Percentiles rank a stretch among this genome's conserved stretches.
phyloP scores from a whole-genome alignment of 2,797 vertebrate genomes.

The Notolepis coatsorum region DNA sequence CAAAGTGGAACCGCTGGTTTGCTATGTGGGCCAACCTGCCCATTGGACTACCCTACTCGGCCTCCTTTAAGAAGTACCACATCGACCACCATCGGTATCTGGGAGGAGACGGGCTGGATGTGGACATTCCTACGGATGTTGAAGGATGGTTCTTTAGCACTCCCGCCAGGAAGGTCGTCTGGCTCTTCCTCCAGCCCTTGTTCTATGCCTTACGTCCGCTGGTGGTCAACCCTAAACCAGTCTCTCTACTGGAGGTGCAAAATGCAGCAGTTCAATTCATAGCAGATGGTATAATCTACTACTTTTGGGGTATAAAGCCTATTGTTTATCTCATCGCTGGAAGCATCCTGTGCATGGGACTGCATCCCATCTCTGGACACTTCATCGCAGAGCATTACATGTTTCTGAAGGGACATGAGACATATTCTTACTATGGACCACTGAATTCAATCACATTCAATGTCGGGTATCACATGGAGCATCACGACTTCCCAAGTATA shows the following conservation, averaged over 20 bases:
- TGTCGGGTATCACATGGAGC: constrained; percentile 97
- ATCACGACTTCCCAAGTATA: constrained; percentile 98
- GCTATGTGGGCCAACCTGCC: constrained; percentile 97
- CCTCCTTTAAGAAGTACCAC: constrained; percentile 98
- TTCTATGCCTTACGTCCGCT: constrained; percentile 92
- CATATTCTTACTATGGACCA: constrained; percentile 96
- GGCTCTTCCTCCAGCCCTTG: constrained; percentile 92
- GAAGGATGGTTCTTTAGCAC: constrained; percentile 98
- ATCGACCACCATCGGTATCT: constrained; percentile 98
- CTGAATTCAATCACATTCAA: constrained; percentile 97
- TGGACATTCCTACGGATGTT: constrained; percentile 91
- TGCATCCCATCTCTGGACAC: constrained; percentile 97
- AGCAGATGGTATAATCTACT: constrained; percentile 81
- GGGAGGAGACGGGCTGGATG: constrained; percentile 90
- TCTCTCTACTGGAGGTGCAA: constrained; percentile 88
- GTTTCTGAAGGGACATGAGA: constrained; percentile 96
- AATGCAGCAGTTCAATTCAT: constrained; percentile 87
- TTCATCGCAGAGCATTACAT: constrained; percentile 99
- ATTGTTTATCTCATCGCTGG: constrained; percentile 93
- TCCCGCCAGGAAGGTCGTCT: constrained; percentile 90
- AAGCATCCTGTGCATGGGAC: constrained; percentile 89
- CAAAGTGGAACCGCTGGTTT: constrained; percentile 93
- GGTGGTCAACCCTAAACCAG: constrained; percentile 90
- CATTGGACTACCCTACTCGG: constrained; percentile 92
- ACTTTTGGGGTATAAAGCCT: constrained; percentile 91